phyloP scores from a whole-genome alignment of 1,140 invertebrate genomes.

The Prorops nasuta region DNA sequence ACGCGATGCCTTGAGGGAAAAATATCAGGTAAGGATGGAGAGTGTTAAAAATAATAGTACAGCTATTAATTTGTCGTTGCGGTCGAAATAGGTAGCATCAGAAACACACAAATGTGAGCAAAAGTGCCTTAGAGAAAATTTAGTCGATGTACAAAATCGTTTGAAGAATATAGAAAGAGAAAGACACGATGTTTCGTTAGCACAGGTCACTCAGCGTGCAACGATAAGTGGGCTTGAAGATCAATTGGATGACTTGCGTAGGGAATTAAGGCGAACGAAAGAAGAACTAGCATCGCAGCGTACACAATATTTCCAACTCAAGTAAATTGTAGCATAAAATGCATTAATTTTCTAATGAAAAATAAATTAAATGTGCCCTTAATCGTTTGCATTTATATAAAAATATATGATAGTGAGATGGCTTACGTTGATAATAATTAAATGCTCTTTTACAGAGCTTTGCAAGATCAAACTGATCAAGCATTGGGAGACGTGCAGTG shows the following conservation, averaged over 20 bases:
- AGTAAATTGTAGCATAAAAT: slow-evolving; percentile 28
- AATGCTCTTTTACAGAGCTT: slow-evolving; percentile 57
- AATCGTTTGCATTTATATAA: background rate
- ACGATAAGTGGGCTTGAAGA: slow-evolving; percentile 46
- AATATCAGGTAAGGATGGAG: slow-evolving; percentile 58
- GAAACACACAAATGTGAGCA: slow-evolving; percentile 57
- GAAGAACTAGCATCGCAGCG: slow-evolving; percentile 45
- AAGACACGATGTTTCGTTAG: slow-evolving; percentile 46
- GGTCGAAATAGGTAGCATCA: slow-evolving; percentile 52
- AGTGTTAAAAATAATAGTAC: too few species aligned
- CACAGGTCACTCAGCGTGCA: slow-evolving; percentile 42
- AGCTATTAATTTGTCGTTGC: slow-evolving; percentile 14
- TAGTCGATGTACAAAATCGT: slow-evolving; percentile 42
- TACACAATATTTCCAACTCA: slow-evolving; percentile 49
- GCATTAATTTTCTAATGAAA: background rate
- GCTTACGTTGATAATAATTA: too few species aligned
- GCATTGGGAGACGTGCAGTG: slow-evolving; percentile 59
- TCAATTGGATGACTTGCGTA: slow-evolving; percentile 39
- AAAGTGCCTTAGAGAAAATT: slow-evolving; percentile 38
- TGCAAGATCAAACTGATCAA: slow-evolving; percentile 64
- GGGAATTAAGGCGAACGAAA: slow-evolving; percentile 43
- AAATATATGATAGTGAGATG: too few species aligned
- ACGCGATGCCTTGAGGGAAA: slow-evolving; percentile 55
- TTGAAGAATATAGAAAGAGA: slow-evolving; percentile 45
- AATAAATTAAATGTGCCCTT: background rate